Conservation (phyloP, 2,888 invertebrate genomes). For the Cosmia pyralina region DNA sequence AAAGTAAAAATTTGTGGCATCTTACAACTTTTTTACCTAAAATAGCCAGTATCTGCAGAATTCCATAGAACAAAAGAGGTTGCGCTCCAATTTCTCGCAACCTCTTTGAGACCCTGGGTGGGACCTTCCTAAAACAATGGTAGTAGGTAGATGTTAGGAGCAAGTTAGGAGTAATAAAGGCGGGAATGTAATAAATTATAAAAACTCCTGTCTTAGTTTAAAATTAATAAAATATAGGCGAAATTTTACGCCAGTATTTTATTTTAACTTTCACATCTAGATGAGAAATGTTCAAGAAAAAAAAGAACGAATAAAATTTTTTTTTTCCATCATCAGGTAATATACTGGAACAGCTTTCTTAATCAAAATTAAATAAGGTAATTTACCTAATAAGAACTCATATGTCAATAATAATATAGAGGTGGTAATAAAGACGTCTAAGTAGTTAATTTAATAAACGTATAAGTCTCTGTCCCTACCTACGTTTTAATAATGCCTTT, state of each 20-base stretch:
- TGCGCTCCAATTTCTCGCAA: neutral
- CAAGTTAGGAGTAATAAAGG: neutral
- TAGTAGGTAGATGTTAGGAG: neutral
- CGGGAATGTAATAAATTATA: neutral
- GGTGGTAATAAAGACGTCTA: neutral
- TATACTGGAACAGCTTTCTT: neutral
- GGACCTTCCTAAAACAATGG: too few relatives aligned
- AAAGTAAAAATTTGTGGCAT: constrained; percentile 5
- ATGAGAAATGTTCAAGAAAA: too few relatives aligned
- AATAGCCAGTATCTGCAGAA: constrained; percentile 6
- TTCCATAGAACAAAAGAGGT: constrained; percentile 12
- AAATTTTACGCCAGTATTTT: neutral
- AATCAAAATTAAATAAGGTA: neutral
- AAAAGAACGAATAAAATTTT: too few relatives aligned
- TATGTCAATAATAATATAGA: neutral
- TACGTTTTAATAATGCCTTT: neutral
- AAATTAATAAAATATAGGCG: neutral
- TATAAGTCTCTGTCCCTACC: neutral
- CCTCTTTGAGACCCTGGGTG: neutral
- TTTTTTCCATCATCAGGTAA: neutral
- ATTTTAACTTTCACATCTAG: neutral
- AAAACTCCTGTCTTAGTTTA: neutral
- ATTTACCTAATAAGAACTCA: neutral
- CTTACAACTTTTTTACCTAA: neutral
- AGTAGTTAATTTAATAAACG: constrained; percentile 14